Evolutionary conservation across 2,797 vertebrate species (phyloP), one percentile per base, ranked within the genome.

Genomic region (Etheostoma perlongum): DNA sequence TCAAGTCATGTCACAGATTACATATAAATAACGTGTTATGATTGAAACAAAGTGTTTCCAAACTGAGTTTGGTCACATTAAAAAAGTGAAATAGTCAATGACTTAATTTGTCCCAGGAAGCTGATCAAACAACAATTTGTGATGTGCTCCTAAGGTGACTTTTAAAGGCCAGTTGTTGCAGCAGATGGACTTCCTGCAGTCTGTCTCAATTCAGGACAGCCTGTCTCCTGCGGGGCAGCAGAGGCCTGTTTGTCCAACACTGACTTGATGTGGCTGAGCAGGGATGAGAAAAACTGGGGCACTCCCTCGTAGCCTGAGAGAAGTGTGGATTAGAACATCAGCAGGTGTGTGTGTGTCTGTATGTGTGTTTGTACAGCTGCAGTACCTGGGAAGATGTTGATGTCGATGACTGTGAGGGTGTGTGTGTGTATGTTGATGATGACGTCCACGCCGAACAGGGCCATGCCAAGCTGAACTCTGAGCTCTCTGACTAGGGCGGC

Each of bases 321-420:
- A 78, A 36, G 16, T 57, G 18, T 0, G 3, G 4, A 13, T 87
- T 15, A 82, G 61, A 36, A 64, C 42, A 58, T 30, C 19, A 10
- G 14, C 19, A 4, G 27, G 40, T 2, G 51, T 33, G 3, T 21
- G 6, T 48, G 4, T 63, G 67, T 52, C 25, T 11, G 36, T 40
- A 40, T 40, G 36, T 11, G 76, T 51, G n/a, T 33, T 4, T 25
- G 25, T 42, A 25, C 16, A 40, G 81, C 36, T 21, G n/a, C 51
- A 18, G 18, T 70, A 95, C 95, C 94, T 85, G 95, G 95, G 78
- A 96, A 96, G 70, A 95, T 90, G 70, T 95, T 95, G 85, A 95
- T 93, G 79, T 96, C 95, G 11, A 95, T 96, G 73, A 95, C 85
- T 0, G 94, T 94, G 66, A 94, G 93, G 4, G 91, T 93, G 74